phyloP scores from a whole-genome alignment of 2,113 vertebrate genomes.

The Perccottus glenii region DNA sequence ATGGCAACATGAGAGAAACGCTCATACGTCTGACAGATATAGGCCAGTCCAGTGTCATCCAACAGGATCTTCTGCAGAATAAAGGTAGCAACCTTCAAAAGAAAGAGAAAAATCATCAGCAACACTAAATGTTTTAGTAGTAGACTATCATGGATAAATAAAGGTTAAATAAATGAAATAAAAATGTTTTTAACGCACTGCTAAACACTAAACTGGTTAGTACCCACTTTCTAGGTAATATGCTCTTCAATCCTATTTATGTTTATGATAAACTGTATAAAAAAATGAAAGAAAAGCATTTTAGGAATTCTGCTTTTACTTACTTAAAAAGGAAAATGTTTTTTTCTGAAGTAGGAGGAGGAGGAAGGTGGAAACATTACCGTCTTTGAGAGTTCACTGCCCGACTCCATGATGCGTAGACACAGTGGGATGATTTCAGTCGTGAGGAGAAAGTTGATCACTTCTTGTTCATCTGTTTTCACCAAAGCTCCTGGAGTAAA shows the following conservation, averaged over 20 bases:
- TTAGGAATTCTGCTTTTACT: too few relatives aligned
- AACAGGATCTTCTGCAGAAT: conserved; percentile 97
- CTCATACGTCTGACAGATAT: conserved; percentile 97
- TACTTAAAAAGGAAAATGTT: too few relatives aligned
- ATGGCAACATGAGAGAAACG: conserved; percentile 98
- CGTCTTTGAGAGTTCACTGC: conserved; percentile 98
- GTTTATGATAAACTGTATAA: too few relatives aligned
- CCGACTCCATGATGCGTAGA: conserved; percentile 98
- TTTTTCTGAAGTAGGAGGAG: too few relatives aligned
- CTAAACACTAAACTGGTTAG: too few relatives aligned
- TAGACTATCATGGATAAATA: too few relatives aligned
- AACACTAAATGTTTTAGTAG: too few relatives aligned
- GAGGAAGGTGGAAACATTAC: conserved; percentile 64
- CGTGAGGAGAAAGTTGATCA: conserved; percentile 97
- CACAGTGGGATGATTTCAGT: conserved; percentile 99
- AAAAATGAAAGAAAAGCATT: too few relatives aligned
- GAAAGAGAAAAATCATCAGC: not conserved
- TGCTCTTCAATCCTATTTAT: too few relatives aligned
- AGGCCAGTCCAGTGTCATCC: conserved; percentile 96
- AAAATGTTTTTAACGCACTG: too few relatives aligned
- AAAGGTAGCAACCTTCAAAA: conserved; percentile 92
- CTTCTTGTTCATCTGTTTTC: conserved; percentile 98
- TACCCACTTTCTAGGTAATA: too few relatives aligned
- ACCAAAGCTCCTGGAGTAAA: conserved; percentile 88
- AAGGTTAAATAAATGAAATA: too few relatives aligned